Conservation (phyloP, 2,113 vertebrate species). For the Mustela lutreola region DNA sequence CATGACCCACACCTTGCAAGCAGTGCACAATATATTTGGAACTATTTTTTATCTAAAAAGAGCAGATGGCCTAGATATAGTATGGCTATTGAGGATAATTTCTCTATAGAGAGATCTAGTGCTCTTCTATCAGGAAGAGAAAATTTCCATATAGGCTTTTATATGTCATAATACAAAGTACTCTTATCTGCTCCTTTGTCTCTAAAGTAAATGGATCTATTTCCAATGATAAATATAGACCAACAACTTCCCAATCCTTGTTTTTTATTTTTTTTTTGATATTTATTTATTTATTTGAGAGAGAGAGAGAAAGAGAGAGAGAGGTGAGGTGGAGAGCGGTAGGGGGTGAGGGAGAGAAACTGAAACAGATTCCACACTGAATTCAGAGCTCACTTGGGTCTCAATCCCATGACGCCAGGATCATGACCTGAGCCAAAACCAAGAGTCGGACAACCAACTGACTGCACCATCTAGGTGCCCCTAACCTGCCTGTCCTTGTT, state of each 20-base stretch:
- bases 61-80: background rate
- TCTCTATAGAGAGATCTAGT: background rate
- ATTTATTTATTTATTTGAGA: background rate
- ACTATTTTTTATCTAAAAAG: background rate
- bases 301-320: background rate
- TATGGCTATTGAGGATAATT: background rate
- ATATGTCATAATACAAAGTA: background rate
- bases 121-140: background rate
- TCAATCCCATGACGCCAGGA: background rate
- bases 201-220: background rate
- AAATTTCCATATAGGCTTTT: background rate
- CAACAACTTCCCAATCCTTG: background rate
- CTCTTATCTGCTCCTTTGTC: background rate
- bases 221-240: background rate
- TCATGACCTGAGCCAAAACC: background rate
- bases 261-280: background rate
- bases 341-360: background rate
- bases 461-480: background rate
- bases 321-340: background rate
- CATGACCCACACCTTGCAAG: background rate
- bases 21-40: constrained; percentile 23
- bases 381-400: background rate
- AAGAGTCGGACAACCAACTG: background rate
- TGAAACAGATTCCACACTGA: background rate
- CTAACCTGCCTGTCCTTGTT: background rate